Evolutionary conservation across 2,797 vertebrate genomes (phyloP).

Genomic region (Aythya fuligula): DNA sequence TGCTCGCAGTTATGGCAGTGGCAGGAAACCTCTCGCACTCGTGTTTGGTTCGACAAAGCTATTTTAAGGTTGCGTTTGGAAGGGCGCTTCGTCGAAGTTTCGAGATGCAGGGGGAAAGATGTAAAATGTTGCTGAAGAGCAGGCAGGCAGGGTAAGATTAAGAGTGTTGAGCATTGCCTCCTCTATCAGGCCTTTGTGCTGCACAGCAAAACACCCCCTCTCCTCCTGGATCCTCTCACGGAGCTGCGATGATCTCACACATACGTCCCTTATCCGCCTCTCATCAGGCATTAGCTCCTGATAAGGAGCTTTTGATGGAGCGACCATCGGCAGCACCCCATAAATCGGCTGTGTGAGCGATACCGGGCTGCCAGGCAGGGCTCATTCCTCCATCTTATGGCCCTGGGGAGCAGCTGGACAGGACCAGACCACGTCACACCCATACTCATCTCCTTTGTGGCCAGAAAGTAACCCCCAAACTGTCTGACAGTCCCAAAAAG

Average conservation of each 20-base stretch:
- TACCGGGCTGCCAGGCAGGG: neutral
- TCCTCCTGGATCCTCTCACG: neutral
- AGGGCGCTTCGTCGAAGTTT: neutral
- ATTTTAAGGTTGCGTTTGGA: slow-evolving; percentile 30
- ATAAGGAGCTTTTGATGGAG: neutral
- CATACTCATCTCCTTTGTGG: neutral
- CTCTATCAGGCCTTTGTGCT: neutral
- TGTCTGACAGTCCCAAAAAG: neutral
- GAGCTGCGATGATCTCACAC: neutral
- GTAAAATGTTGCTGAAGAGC: neutral
- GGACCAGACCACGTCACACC: neutral
- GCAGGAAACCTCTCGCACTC: slow-evolving; percentile 67
- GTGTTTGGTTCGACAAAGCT: slow-evolving; percentile 70
- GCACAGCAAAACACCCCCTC: neutral
- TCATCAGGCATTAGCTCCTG: neutral
- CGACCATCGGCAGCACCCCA: neutral
- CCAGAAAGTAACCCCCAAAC: neutral
- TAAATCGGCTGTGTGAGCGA: neutral
- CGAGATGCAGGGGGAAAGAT: neutral
- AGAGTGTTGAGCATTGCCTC: neutral
- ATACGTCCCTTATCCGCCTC: neutral
- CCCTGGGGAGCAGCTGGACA: neutral
- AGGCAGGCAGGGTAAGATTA: slow-evolving; percentile 26
- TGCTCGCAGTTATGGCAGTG: slow-evolving; percentile 66
- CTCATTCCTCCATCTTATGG: neutral